These are phyloP conservation scores for Nemotelus pantherinus DNA, from an alignment of 2,888 invertebrate genomes.

Conservation along the genomic window DNA sequence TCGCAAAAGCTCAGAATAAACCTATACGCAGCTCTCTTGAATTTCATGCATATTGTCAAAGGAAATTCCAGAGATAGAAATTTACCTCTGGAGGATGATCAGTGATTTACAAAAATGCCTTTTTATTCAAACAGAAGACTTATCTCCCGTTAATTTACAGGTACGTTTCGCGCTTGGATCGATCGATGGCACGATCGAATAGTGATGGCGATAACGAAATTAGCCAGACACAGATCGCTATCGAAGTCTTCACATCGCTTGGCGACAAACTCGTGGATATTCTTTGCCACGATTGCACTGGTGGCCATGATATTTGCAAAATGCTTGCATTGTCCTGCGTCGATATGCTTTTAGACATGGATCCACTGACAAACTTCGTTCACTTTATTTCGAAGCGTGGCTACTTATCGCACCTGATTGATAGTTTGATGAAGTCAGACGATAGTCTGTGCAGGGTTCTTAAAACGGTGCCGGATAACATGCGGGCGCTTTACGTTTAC, in stretches of 20 bases:
- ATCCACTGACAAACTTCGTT: slow-evolving; percentile 75
- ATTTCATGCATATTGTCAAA: slow-evolving; percentile 79
- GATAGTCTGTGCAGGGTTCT: slow-evolving; percentile 72
- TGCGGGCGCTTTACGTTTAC: slow-evolving; percentile 84
- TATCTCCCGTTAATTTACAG: slow-evolving; percentile 60
- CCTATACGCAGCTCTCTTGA: slow-evolving; percentile 84
- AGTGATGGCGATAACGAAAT: slow-evolving; percentile 44
- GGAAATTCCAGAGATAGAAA: slow-evolving; percentile 63
- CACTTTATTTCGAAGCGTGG: slow-evolving; percentile 71
- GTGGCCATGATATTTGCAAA: slow-evolving; percentile 88
- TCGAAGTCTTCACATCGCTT: slow-evolving; percentile 75
- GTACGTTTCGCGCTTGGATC: slow-evolving; percentile 75
- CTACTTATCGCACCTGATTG: slow-evolving; percentile 84
- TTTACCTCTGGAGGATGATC: slow-evolving; percentile 59
- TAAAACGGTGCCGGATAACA: slow-evolving; percentile 72
- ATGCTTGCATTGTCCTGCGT: slow-evolving; percentile 87
- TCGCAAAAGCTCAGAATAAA: slow-evolving; percentile 87
- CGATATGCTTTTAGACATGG: slow-evolving; percentile 80
- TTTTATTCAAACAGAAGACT: slow-evolving; percentile 35
- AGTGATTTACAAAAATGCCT: slow-evolving; percentile 52
- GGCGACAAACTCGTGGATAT: slow-evolving; percentile 84
- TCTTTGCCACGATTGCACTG: slow-evolving; percentile 86
- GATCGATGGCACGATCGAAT: slow-evolving; percentile 60
- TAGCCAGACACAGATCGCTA: slow-evolving; percentile 61
- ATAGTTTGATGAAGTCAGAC: slow-evolving; percentile 81